Evolutionary conservation across 2,113 vertebrate genomes (phyloP).

Genomic region (Bombycilla garrulus): DNA sequence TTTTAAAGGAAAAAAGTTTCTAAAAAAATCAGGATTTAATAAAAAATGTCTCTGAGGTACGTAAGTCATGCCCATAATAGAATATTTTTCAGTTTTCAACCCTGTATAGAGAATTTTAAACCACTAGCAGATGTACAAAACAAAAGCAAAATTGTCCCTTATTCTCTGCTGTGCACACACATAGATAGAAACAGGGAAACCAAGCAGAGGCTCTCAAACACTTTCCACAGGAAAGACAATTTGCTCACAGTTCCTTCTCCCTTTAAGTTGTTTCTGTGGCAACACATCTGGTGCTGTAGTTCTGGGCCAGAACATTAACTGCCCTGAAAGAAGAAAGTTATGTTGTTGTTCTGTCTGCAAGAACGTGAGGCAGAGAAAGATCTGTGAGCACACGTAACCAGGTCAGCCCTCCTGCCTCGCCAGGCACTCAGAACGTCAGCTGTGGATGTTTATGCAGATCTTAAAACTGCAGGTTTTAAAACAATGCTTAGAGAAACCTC

Average conservation of each 20-base stretch:
- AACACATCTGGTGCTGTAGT: constrained; percentile 37
- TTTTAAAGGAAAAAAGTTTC: constrained; percentile 6
- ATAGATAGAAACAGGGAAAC: neutral
- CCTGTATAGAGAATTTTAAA: constrained; percentile 38
- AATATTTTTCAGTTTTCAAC: constrained; percentile 46
- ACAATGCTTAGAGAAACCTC: neutral
- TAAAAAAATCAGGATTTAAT: constrained; percentile 51
- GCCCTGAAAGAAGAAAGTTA: neutral
- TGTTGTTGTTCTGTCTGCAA: constrained; percentile 20
- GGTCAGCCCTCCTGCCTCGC: neutral
- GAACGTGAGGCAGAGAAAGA: neutral
- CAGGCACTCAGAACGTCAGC: neutral
- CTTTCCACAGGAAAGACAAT: neutral
- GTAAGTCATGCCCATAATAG: constrained; percentile 34
- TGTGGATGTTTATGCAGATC: fast-evolving
- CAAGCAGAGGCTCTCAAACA: neutral
- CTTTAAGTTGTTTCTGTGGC: constrained; percentile 49
- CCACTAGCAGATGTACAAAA: constrained; percentile 54
- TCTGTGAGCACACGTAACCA: neutral
- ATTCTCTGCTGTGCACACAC: neutral
- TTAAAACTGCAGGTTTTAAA: neutral
- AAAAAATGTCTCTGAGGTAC: constrained; percentile 22
- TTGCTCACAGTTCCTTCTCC: neutral
- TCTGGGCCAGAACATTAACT: neutral
- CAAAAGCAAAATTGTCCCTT: neutral